Conservation (phyloP, 2,113 vertebrate genomes). For the Micromys minutus region DNA sequence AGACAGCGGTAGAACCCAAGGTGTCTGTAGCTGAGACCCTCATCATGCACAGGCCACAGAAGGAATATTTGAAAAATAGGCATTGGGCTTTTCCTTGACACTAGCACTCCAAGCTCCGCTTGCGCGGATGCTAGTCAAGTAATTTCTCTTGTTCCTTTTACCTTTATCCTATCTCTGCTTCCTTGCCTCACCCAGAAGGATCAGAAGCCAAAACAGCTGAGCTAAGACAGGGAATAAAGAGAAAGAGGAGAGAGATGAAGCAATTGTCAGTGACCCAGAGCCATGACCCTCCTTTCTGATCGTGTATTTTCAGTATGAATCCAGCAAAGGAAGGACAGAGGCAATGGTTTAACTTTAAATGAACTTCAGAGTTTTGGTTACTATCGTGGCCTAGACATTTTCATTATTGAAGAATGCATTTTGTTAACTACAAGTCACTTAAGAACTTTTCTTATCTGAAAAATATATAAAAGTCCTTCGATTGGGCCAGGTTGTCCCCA, state of each 20-base stretch:
- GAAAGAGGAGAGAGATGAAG: background rate
- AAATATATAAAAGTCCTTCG: background rate
- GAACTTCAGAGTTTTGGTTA: background rate
- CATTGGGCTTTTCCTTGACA: background rate
- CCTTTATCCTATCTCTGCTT: background rate
- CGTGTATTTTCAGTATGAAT: background rate
- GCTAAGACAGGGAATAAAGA: background rate
- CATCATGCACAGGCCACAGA: background rate
- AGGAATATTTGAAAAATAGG: background rate
- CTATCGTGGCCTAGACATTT: background rate
- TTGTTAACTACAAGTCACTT: background rate
- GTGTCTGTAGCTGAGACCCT: background rate
- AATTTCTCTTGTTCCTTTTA: background rate
- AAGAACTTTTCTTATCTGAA: slow-evolving; percentile 4
- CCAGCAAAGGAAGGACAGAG: background rate
- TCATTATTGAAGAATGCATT: background rate
- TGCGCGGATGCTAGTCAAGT: background rate
- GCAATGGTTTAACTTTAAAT: background rate
- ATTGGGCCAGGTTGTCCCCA: background rate
- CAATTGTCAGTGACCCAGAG: background rate
- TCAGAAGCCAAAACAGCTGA: background rate
- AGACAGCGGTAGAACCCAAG: background rate
- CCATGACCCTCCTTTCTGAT: background rate
- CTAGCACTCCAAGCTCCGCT: background rate
- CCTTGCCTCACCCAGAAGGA: background rate